Evolutionary conservation across 1,140 invertebrate species (phyloP), one percentile per base, ranked within the genome.

Genomic region (Copidosoma floridanum): DNA sequence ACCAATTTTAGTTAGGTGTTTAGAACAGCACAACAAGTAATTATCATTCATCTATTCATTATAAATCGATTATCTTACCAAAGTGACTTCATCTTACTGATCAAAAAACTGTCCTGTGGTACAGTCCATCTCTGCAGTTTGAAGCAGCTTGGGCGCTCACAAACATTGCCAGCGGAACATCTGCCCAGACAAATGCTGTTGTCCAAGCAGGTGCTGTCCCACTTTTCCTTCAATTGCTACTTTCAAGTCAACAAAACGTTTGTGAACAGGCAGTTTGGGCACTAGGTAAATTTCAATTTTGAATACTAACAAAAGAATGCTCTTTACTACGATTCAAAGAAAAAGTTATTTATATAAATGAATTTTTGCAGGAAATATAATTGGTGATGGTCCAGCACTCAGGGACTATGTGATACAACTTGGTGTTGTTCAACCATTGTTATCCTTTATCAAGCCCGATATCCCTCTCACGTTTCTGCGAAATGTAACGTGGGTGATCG

Each of bases 211-310:
- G 95, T 68, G 97, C 97, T 55, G 96, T 99, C 41, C 96, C 97
- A 52, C 84, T 94, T 44, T 99, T 99, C 80, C 81, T 99, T 46
- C 85, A 92, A 71, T 83, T 99, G 50, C 83, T 99, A 18, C 83
- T 87, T 74, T 99, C 96, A 27, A 88, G 88, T 50, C 94, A 97
- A 80, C 93, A 95, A 71, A 99, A 97, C 83, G 97, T 99, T 12
- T 98, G 96, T 76, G 97, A 99, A 82, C 97, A 99, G 80, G 94
- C 97, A 41, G 96, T 99, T 1, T 99, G 97, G 97, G 97, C 97
- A 26, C 83, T 99, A 73, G 96, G 94, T 82, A 87, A 56, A 67
- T 37, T 37, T 12, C 21, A 40, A 20, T 40, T 38, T 37, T 57
- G 37, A 18, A 29, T 18, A 11, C 29, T 37, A 26, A 18, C 35